Evolutionary conservation across 2,797 vertebrate species (phyloP), one percentile per base, ranked within the genome.

Genomic region (Neomorphus geoffroyi): DNA sequence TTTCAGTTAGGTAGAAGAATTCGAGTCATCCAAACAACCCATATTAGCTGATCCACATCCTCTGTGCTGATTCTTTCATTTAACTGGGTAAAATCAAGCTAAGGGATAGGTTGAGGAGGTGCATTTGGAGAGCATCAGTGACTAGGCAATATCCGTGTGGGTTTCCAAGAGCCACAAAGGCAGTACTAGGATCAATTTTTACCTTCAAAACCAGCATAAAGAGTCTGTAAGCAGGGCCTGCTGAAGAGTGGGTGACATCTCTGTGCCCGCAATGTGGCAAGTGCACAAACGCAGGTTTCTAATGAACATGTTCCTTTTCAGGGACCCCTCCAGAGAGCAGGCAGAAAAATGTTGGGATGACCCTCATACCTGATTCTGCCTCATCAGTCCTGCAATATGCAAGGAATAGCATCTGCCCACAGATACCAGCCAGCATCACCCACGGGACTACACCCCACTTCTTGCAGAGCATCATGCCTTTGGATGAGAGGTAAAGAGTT

Each of bases 221-320:
- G 27, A 6, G 4, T 13, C 23, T 7, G 5, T 21, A 19, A 83
- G 46, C 41, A 48, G 51, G n/a, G 22, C 5, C 13, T 80, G 39
- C 32, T 18, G 27, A 4, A 21, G 13, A 17, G 39, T 0, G 9
- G 33, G 64, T 62, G 87, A 22, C 22, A 45, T 2, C 54, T 35
- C 50, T 51, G n/a, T 48, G 18, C 10, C 35, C 22, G 41, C 11
- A 32, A 3, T 6, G 22, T 57, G 56, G 7, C n/a, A 15, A 28
- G 22, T 5, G 50, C 18, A 24, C 18, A 39, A 30, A 32, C 7
- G 6, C 51, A 19, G 23, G 19, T 7, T 70, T 57, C 54, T 89
- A 48, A 84, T 0, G 1, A 15, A 2, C 0, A 0, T 2, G 0
- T 39, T 75, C 32, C 15, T 70, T 62, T 74, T 8, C 67, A 79